Evolutionary conservation across 2,113 vertebrate species (phyloP).

Genomic region (Gallinago paraguaiae): DNA sequence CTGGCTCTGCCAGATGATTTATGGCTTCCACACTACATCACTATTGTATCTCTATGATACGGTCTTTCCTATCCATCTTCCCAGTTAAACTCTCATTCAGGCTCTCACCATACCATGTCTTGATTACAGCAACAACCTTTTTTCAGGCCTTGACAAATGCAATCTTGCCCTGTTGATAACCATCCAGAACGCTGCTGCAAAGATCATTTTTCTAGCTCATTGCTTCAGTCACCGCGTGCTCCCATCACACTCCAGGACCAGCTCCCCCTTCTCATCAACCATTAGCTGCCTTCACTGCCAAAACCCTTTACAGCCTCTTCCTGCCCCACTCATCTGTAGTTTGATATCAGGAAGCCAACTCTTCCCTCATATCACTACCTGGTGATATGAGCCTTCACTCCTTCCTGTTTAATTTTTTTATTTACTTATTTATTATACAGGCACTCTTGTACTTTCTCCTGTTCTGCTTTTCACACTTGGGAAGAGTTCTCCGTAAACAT

Average conservation of each 20-base stretch:
- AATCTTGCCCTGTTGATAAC: constrained; percentile 31
- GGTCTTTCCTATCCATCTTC: constrained; percentile 13
- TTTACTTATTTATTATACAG: neutral
- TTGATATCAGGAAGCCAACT: neutral
- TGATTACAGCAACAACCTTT: constrained; percentile 17
- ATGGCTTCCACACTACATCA: neutral
- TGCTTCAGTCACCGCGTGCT: rapidly evolving
- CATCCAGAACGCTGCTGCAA: neutral
- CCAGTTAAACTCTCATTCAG: constrained; percentile 11
- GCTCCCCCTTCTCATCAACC: neutral
- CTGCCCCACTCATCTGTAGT: neutral
- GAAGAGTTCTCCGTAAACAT: neutral
- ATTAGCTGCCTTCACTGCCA: neutral
- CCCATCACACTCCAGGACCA: neutral
- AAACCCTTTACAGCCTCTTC: neutral
- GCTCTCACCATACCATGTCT: neutral
- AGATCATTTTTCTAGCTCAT: neutral
- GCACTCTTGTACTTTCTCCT: neutral
- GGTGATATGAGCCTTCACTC: neutral
- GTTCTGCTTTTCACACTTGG: neutral
- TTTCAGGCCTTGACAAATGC: constrained; percentile 38
- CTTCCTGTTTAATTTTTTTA: neutral
- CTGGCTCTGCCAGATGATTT: constrained; percentile 18
- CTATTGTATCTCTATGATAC: neutral
- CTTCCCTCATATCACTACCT: neutral